These are phyloP conservation scores for Strigamia maritima DNA, from an alignment of 2,888 invertebrate species.

Conservation along the genomic window DNA sequence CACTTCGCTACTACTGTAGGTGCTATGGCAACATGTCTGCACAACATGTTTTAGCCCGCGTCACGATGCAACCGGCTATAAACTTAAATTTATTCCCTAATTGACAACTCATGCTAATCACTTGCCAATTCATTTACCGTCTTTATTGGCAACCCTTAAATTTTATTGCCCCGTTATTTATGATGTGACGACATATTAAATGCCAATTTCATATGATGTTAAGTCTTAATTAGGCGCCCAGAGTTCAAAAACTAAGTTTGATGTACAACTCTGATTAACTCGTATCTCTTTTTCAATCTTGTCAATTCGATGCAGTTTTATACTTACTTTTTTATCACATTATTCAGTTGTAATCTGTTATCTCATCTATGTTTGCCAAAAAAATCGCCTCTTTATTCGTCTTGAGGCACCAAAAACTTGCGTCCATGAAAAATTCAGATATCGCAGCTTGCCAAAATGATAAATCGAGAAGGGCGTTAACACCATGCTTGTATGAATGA, in stretches of 20 bases:
- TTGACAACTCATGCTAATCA: constrained; percentile 16
- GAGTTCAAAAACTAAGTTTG: not conserved
- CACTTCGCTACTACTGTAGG: not conserved
- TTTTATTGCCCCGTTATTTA: not conserved
- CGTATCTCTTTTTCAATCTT: not conserved
- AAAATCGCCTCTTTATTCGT: not conserved
- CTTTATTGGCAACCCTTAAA: constrained; percentile 20
- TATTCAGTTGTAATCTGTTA: constrained; percentile 3
- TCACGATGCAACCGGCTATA: not conserved
- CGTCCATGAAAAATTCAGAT: constrained; percentile 21
- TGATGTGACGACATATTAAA: not conserved
- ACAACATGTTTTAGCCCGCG: not conserved
- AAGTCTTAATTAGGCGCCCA: not conserved
- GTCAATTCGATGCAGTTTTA: not conserved
- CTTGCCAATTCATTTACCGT: not conserved
- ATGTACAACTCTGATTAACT: not conserved
- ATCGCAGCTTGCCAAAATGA: constrained; percentile 8
- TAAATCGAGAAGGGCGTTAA: constrained; percentile 20
- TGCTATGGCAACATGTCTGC: not conserved
- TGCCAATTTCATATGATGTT: not conserved
- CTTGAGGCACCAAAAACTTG: constrained; percentile 2
- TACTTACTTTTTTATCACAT: not conserved
- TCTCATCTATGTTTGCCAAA: not conserved
- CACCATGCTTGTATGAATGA: not conserved
- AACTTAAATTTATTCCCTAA: not conserved